Evolutionary conservation across 2,888 invertebrate genomes (phyloP).

Genomic region (Tolmerus cingulatus): DNA sequence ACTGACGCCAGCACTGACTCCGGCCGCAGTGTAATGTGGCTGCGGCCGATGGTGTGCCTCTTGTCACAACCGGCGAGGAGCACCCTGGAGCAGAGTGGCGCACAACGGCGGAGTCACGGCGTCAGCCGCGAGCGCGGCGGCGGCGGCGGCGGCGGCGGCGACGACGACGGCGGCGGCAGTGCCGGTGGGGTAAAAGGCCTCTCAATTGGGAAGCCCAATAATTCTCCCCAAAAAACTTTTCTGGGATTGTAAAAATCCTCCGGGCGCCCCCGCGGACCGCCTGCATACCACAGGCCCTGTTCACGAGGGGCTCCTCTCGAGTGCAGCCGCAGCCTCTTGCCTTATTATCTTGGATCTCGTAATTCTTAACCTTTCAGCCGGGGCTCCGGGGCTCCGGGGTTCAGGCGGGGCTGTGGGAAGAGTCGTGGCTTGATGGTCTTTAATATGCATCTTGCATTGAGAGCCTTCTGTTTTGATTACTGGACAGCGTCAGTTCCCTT

Average conservation of each 20-base stretch:
- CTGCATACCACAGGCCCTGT: neutral
- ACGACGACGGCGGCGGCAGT: neutral
- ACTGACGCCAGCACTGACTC: conserved; percentile 24
- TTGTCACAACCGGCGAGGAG: neutral
- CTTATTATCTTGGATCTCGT: conserved; percentile 22
- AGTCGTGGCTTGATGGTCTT: neutral
- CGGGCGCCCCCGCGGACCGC: neutral
- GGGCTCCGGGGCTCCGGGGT: neutral
- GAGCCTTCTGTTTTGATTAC: neutral
- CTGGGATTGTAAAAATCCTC: neutral
- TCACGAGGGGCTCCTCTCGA: neutral
- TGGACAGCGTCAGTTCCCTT: neutral
- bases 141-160: neutral
- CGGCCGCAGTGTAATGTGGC: neutral
- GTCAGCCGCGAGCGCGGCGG: neutral
- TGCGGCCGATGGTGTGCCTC: neutral
- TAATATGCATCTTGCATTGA: neutral
- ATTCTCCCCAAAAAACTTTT: neutral
- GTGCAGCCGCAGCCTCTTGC: neutral
- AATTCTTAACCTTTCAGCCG: neutral
- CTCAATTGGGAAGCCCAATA: neutral
- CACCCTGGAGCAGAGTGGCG: neutral
- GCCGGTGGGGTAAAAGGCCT: neutral
- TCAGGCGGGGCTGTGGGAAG: neutral
- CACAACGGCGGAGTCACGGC: neutral